These are phyloP conservation scores for Scophthalmus maximus DNA, from an alignment of 2,113 vertebrate species.

Conservation along the genomic window DNA sequence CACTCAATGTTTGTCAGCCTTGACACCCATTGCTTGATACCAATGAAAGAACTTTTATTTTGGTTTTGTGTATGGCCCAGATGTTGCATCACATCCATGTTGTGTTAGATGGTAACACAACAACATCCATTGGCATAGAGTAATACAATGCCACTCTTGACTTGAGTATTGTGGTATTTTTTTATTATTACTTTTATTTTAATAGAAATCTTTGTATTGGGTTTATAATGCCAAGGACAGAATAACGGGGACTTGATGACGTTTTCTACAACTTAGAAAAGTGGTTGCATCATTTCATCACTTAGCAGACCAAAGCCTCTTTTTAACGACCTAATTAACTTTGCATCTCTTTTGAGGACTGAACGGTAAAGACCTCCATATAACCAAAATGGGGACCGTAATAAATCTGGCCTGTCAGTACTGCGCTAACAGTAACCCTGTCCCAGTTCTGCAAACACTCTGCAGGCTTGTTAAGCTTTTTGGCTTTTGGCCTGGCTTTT, in stretches of 20 bases:
- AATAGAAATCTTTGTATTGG: not conserved
- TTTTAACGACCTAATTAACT: constrained; percentile 23
- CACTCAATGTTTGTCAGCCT: no score
- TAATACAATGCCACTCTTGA: not conserved
- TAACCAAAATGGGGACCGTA: constrained; percentile 15
- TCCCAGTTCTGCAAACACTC: constrained; percentile 40
- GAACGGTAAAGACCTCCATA: constrained; percentile 24
- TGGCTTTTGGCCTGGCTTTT: constrained; percentile 39
- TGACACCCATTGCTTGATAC: not conserved
- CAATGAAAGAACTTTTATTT: not conserved
- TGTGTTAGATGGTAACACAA: not conserved
- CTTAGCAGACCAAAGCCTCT: not conserved
- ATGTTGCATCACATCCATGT: not conserved
- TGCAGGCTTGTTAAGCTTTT: constrained; percentile 33
- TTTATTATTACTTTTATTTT: not conserved
- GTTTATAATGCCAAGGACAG: not conserved
- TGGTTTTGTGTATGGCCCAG: not conserved
- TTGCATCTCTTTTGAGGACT: constrained; percentile 6
- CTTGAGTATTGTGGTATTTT: not conserved
- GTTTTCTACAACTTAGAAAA: not conserved
- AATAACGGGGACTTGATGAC: constrained; percentile 2
- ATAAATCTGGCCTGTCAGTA: constrained; percentile 19
- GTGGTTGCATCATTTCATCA: constrained; percentile 7
- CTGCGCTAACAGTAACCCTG: constrained; percentile 22
- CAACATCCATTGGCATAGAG: not conserved